Base-by-base conservation (phyloP, 2,113 vertebrate species). In the Solenodon paradoxus region DNA sequence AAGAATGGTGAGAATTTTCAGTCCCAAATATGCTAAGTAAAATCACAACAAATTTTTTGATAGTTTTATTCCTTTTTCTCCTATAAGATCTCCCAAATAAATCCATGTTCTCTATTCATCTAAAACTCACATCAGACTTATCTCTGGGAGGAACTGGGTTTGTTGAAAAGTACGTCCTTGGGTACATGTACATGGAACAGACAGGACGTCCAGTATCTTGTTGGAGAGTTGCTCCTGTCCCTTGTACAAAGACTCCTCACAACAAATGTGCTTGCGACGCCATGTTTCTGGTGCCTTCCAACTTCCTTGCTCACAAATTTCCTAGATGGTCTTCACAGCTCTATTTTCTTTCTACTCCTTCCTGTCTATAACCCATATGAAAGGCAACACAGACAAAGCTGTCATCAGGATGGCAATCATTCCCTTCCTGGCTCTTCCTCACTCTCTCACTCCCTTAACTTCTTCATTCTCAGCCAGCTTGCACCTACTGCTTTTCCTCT, bases 31-130 rank as follows among this genome's bases (percentile, higher is more conserved):
- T 78, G 38, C 61, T 90, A 85, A 93, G 42, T 90, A 96, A 94
- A 95, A 93, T 19, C 49, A 94, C 38, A 91, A 92, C 57, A 90
- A 72, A 79, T 88, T 82, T 96, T 63, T 35, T 49, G 66, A 77
- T 53, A 51, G 15, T 30, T 20, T 20, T 91, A 4, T 38, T 30
- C 45, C 47, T 63, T 90, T 69, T 86, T 63, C 32, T 90, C 35
- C 42, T 38, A 26, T 47, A 40, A 42, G 32, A 47, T 74, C 68
- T 81, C 88, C 59, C 84, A 91, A 89, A 79, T 64, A 89, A 95
- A 69, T 45, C 47, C 6, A 51, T 82, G 77, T 78, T 68, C 77
- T 72, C 77, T 81, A 51, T 30, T 72, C 64, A 90, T 61, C 85
- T 40, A 53, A 40, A 75, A 24, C 6, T 90, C 32, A 12, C 19